These are phyloP conservation scores for Umimayanthus kanabou DNA, from an alignment of 92 coral and sea anemone species.

Conservation along the genomic window DNA sequence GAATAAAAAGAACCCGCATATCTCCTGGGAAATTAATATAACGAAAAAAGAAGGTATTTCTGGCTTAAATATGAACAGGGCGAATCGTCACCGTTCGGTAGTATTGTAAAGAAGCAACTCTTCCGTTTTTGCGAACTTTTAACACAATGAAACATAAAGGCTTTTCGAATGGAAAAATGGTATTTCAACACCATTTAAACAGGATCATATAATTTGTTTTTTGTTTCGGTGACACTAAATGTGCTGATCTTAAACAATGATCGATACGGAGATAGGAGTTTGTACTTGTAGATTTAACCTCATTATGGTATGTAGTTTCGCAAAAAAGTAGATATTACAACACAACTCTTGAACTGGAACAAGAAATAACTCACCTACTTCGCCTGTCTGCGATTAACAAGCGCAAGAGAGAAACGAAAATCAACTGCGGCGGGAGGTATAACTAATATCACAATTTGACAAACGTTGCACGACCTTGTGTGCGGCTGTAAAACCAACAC, in stretches of 20 bases:
- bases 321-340: too few relatives aligned
- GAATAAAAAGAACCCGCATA: too few relatives aligned
- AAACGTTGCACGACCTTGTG: neutral
- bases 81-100: neutral
- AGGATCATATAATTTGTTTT: too few relatives aligned
- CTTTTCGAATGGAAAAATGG: neutral
- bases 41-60: too few relatives aligned
- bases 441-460: too few relatives aligned
- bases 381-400: neutral
- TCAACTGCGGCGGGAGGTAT: neutral
- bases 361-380: constrained; percentile 1
- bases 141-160: neutral
- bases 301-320: too few relatives aligned
- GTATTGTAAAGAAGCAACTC: neutral
- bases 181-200: too few relatives aligned
- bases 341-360: neutral
- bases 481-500: constrained; percentile 4
- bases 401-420: neutral
- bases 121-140: neutral
- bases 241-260: too few relatives aligned
- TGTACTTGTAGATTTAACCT: too few relatives aligned
- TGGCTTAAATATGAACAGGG: neutral
- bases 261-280: too few relatives aligned
- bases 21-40: too few relatives aligned
- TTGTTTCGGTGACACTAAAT: too few relatives aligned